phyloP scores from a whole-genome alignment of 30 jellyfish, hydroid and myxozoan species.

The Turritopsis dohrnii region DNA sequence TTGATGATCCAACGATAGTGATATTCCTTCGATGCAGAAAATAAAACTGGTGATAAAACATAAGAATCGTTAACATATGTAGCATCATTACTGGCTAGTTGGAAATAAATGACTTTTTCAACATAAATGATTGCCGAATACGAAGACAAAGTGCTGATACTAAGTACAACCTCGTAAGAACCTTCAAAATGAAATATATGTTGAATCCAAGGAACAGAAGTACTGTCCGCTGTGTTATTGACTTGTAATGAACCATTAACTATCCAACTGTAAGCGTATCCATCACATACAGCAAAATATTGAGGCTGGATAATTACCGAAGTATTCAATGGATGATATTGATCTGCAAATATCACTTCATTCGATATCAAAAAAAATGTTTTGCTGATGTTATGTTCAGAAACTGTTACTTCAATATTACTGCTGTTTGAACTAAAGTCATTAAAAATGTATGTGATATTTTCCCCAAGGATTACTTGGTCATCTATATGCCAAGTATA shows the following conservation, averaged over 20 bases:
- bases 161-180: slow-evolving; percentile 8
- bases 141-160: neutral
- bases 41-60: neutral
- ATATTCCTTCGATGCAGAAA: neutral
- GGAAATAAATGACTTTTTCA: neutral
- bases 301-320: neutral
- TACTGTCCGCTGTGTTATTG: neutral
- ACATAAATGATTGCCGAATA: neutral
- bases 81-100: neutral
- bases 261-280: neutral
- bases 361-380: neutral
- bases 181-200: slow-evolving; percentile 36
- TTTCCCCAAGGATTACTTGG: neutral
- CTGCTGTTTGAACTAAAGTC: neutral
- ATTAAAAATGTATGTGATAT: neutral
- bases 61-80: neutral
- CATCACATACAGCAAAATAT: neutral
- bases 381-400: neutral
- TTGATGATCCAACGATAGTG: slow-evolving; percentile 31
- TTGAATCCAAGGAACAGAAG: neutral
- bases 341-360: neutral
- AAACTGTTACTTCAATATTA: neutral
- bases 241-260: neutral
- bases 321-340: neutral
- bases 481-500: neutral